A percentile compares a stretch with the other conserved stretches of the same genome.
These are phyloP conservation scores for Maniola hyperantus DNA, from an alignment of 2,888 invertebrate genomes.

Conservation along the genomic window DNA sequence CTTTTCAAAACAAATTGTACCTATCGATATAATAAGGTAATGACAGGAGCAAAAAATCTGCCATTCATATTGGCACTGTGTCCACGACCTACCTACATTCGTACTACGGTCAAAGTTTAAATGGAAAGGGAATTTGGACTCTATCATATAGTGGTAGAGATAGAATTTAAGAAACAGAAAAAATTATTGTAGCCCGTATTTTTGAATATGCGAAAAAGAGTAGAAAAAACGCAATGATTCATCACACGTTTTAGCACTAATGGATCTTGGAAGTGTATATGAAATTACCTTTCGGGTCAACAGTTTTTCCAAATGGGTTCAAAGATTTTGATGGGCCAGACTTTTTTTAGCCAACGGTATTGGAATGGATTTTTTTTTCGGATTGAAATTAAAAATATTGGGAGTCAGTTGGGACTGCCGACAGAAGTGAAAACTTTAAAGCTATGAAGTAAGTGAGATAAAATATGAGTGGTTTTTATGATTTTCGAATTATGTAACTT, in stretches of 20 bases:
- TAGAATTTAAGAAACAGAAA: neutral
- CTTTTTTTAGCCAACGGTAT: neutral
- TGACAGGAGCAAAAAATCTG: slow-evolving; percentile 32
- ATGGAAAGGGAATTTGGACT: neutral
- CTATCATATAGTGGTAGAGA: neutral
- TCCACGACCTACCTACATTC: slow-evolving; percentile 25
- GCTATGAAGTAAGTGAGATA: too few species aligned
- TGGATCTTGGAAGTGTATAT: slow-evolving; percentile 5
- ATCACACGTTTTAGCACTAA: slow-evolving; percentile 12
- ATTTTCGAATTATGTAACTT: too few species aligned
- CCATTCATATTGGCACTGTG: slow-evolving; percentile 28
- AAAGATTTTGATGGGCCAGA: neutral
- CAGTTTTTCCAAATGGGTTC: slow-evolving; percentile 10
- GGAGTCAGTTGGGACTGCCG: too few species aligned
- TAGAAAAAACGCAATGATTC: slow-evolving; percentile 10
- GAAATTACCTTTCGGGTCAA: slow-evolving; percentile 11
- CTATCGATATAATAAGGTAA: slow-evolving; percentile 37
- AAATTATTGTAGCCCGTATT: neutral
- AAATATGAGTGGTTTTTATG: too few species aligned
- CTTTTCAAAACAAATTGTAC: neutral
- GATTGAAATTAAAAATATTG: neutral
- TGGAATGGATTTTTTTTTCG: neutral
- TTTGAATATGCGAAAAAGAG: slow-evolving; percentile 8
- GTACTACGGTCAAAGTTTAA: neutral
- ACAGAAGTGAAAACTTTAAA: too few species aligned